Evolutionary conservation across 1,140 invertebrate species (phyloP).

Genomic region (Hyles euphorbiae): DNA sequence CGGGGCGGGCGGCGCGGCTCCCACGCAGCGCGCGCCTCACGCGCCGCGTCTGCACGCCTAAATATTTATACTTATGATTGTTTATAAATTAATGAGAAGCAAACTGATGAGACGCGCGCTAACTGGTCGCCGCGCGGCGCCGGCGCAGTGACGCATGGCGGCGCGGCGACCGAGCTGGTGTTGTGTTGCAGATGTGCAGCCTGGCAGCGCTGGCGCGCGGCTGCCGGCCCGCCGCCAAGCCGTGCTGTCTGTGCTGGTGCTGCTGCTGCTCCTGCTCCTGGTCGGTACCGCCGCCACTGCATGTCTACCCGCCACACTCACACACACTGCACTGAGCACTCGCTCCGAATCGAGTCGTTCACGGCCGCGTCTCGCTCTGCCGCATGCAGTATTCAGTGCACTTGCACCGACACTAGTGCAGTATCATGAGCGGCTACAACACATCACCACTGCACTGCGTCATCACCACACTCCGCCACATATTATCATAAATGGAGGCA

Average conservation of each 20-base stretch:
- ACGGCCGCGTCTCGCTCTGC: no score
- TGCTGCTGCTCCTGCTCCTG: constrained; percentile 74
- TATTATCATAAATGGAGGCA: no score
- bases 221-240: constrained; percentile 69
- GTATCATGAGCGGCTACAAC: not conserved
- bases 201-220: constrained; percentile 72
- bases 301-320: not conserved
- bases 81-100: no score
- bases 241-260: constrained; percentile 73
- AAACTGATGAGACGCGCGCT: not conserved
- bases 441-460: not conserved
- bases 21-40: constrained; percentile 3
- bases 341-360: no score
- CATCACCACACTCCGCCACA: not conserved
- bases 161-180: constrained; percentile 1
- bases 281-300: constrained; percentile 34
- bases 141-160: no score
- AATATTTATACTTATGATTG: no score
- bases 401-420: not conserved
- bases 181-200: constrained; percentile 72
- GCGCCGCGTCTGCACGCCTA: not conserved
- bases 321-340: not conserved
- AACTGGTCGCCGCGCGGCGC: not conserved
- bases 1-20: not conserved
- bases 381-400: no score